Conservation (phyloP, 2,113 vertebrate genomes). For the Trogon surrucura region DNA sequence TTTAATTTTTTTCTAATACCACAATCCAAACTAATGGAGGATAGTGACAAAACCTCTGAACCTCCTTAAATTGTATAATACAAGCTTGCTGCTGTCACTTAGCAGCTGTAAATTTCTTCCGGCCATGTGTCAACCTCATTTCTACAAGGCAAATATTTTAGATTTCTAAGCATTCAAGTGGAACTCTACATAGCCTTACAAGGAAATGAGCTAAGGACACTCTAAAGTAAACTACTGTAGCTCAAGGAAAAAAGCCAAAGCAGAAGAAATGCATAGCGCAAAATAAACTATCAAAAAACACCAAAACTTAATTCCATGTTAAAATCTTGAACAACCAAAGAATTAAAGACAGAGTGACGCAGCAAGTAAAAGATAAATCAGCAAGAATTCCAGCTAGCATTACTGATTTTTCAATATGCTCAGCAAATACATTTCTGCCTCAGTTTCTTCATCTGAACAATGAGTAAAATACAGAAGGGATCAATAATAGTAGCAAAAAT, state of each 20-base stretch:
- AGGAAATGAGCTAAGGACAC: not conserved
- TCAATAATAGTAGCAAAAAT: not conserved
- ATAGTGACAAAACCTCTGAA: constrained; percentile 10
- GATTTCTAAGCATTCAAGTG: constrained; percentile 41
- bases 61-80: not conserved
- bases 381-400: not conserved
- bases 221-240: not conserved
- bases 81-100: constrained; percentile 8
- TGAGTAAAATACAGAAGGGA: not conserved
- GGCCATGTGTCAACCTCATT: not conserved
- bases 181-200: constrained; percentile 20
- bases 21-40: not conserved
- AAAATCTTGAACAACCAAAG: not conserved
- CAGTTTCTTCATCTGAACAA: not conserved
- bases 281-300: not conserved
- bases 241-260: not conserved
- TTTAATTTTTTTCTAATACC: not conserved
- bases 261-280: not conserved
- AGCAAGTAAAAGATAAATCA: not conserved
- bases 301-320: not conserved
- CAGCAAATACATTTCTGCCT: not conserved
- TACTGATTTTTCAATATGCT: not conserved
- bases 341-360: not conserved
- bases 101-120: constrained; percentile 9
- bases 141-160: constrained; percentile 29